A percentile compares a stretch with the other conserved stretches of the same genome.
Evolutionary conservation across 2,797 vertebrate genomes (phyloP).

Genomic region (Silurus lanzhouensis): DNA sequence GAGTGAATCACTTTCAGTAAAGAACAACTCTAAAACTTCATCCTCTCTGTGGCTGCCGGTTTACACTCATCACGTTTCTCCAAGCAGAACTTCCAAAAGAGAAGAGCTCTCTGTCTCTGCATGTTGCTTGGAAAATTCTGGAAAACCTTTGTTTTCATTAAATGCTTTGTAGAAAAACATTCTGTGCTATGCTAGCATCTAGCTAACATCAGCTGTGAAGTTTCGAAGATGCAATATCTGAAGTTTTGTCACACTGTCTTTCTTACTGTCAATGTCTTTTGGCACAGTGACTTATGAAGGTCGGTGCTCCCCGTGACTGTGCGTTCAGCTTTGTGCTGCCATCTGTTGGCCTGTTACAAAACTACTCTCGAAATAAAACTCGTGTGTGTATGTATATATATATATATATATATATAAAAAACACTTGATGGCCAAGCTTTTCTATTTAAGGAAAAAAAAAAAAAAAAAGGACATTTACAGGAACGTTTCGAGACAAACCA

Average conservation of each 20-base stretch:
- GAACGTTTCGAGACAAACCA: not conserved
- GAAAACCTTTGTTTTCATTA: not conserved
- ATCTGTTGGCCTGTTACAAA: no score
- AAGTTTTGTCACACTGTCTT: no score
- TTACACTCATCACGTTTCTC: not conserved
- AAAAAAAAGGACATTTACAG: no score
- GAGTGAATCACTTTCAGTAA: not conserved
- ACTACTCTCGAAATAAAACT: no score
- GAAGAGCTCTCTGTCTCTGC: not conserved
- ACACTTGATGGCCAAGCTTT: no score
- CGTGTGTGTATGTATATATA: no score
- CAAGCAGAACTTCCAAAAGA: not conserved
- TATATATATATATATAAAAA: no score
- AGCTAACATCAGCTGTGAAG: not conserved
- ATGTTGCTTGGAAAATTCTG: not conserved
- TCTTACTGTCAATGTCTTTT: no score
- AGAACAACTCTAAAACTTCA: not conserved
- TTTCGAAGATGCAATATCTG: not conserved
- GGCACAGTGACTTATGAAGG: no score
- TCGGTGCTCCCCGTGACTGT: no score
- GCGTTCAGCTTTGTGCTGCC: no score
- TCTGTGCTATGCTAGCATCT: not conserved
- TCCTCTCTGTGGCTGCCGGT: not conserved
- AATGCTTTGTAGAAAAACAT: not conserved
- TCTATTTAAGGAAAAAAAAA: no score